Evolutionary conservation across 2,113 vertebrate species (phyloP), one percentile per base, ranked within the genome.

Genomic region (Ursus arctos): DNA sequence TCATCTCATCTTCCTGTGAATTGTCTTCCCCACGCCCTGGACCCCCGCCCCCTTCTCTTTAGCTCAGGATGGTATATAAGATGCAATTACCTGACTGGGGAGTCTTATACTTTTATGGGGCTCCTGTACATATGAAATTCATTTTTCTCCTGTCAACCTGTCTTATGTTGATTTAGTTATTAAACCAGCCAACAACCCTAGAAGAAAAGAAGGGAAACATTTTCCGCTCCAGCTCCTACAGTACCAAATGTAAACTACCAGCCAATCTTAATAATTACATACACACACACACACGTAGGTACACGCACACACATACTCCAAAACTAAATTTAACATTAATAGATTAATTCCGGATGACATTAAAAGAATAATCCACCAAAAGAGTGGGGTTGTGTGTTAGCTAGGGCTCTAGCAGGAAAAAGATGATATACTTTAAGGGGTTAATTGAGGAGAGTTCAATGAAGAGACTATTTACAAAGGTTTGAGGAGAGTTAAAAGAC

Each of bases 281-380:
- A 80, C 26, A 79, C 2, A 67, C 24, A 76, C 1, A 61, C 16
- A 47, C 40, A 57, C 14, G 47, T 9, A 65, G 19, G 10, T 40
- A 36, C 11, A 24, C 6, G 21, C 21, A 40, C 19, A 72, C 31
- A 43, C n/a, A 82, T 3, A 43, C 6, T 14, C 13, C 18, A 9
- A 91, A 95, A 69, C 5, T 59, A 40, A 94, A 72, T 83, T 88
- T 72, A 77, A 55, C 19, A 89, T 83, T 59, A 57, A 82, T 24
- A 82, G 65, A 77, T 31, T 82, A 40, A 82, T 86, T 92, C 24
- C 53, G 43, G 31, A 18, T 85, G 26, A 74, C 18, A 61, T 83
- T 31, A 79, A 71, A 53, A 74, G 47, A 88, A 88, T 40, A 71
- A 79, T 0, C 2, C n/a, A 40, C 7, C 61, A 19, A 26, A 77